Evolutionary conservation across 2,797 vertebrate genomes (phyloP), one percentile per base, ranked within the genome.

Genomic region (Intellagama lesueurii): DNA sequence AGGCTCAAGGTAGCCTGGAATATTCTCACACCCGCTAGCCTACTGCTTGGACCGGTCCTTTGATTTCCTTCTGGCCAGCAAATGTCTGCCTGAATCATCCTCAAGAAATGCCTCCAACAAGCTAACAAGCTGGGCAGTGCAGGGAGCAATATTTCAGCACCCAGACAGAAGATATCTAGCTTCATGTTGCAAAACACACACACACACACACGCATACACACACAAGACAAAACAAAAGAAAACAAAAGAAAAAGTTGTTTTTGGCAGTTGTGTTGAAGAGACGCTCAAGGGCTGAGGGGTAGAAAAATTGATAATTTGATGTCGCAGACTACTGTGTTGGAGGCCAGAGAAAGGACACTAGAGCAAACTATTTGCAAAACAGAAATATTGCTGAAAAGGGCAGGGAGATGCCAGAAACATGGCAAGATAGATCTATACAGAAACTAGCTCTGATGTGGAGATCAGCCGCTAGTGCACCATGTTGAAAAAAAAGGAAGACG

Each of bases 1-100:
- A 64, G 69, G 56, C 52, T 75, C 47, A 66, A 83, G 28, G 70
- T 52, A 75, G 69, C 79, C 26, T 32, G 47, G 52, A 68, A 47
- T 32, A 68, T 82, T 49, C 72, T 35, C 64, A 68, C 12, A 49
- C 17, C 60, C 9, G 4, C 72, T 35, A 26, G 8, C 52, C 22
- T 28, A 28, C 49, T 35, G 19, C 40, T 66, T 49, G 52, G 66
- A 88, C 72, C 32, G 68, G 83, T 30, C 60, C 60, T 4, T 7
- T 52, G 7, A 77, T 77, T 66, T 77, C 64, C 72, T 83, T 83
- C 40, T 88, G 72, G 81, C 56, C 64, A 35, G 72, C 44, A 83
- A 76, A 83, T 69, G 81, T 32, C 87, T 68, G 14, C 44, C 81
- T 77, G 72, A 77, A 83, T 83, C 8, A 77, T 19, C 14, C n/a